Evolutionary conservation across 2,113 vertebrate species (phyloP), one percentile per base, ranked within the genome.

Genomic region (Forbesichthys agassizii): DNA sequence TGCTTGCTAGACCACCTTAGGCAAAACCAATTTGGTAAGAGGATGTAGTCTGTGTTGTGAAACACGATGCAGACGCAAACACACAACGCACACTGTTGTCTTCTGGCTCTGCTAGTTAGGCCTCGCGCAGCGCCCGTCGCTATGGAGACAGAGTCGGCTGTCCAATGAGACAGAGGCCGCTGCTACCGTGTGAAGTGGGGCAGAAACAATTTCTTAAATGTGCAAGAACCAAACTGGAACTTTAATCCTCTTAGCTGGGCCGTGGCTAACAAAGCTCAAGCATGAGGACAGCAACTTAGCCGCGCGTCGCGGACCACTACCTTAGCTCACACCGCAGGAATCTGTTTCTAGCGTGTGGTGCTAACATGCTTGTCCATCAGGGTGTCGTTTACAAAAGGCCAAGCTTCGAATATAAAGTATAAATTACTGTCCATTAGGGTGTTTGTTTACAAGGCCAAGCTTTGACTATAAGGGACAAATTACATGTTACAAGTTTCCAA

Each of bases 151-250:
- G 69, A 77, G 75, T 69, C 63, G 11, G 33, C 70, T 77, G 80
- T 62, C 69, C 75, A 80, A 57, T 74, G 85, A 86, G 82, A 89
- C 78, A 75, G 83, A 87, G 80, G 84, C 81, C 66, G 55, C 69
- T 9, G 51, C 74, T 49, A 27, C 72, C 47, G 79, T 84, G 90
- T 93, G 91, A 92, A 92, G 87, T 90, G 90, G 89, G 85, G 90
- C 91, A 89, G 92, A 93, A 92, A 90, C 88, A 89, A 91, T 91
- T 92, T 91, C 83, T 89, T 91, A 90, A 91, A 89, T 89, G 91
- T 86, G 84, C 88, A 88, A 84, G 89, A 91, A 88, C 87, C 90
- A 90, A 91, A 90, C 89, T 88, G 86, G 87, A 91, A 89, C 86
- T 88, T 89, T 92, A 92, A 92, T 93, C 91, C 87, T 89, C 91